Evolutionary conservation across 1,140 invertebrate genomes (phyloP).

Genomic region (Fopius arisanus): DNA sequence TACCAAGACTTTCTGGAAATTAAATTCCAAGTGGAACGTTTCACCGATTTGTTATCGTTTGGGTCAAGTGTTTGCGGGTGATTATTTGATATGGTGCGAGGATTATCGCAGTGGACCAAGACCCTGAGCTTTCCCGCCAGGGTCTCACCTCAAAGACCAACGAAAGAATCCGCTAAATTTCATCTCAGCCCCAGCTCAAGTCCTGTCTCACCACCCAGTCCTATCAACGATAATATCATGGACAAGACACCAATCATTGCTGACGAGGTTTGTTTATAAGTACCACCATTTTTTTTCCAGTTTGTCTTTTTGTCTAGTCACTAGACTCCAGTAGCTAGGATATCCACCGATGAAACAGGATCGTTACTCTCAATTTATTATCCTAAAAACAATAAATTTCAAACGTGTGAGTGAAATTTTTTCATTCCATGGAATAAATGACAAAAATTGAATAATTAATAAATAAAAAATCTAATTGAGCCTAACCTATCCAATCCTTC

Average conservation of each 20-base stretch:
- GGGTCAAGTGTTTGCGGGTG: not conserved
- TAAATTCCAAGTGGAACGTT: not conserved
- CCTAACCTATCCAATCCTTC: too few relatives aligned
- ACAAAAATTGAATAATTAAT: too few relatives aligned
- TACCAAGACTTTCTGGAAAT: not conserved
- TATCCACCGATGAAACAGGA: too few relatives aligned
- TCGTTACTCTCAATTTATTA: too few relatives aligned
- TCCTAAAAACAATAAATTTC: too few relatives aligned
- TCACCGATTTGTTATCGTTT: not conserved
- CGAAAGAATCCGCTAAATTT: constrained; percentile 68
- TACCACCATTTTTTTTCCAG: too few relatives aligned
- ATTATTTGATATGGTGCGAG: constrained; percentile 76
- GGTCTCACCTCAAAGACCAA: constrained; percentile 78
- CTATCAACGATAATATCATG: constrained; percentile 60
- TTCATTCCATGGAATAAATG: too few relatives aligned
- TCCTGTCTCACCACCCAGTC: constrained; percentile 65
- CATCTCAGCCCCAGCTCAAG: constrained; percentile 60
- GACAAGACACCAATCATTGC: constrained; percentile 60
- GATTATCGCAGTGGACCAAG: constrained; percentile 86
- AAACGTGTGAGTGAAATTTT: too few relatives aligned
- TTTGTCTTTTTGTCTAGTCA: too few relatives aligned
- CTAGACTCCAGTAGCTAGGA: too few relatives aligned
- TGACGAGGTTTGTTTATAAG: constrained; percentile 52
- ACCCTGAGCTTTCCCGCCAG: constrained; percentile 85
- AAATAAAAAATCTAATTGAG: too few relatives aligned